Conservation (phyloP, 2,888 invertebrate species). For the Tenthredo amoena region DNA sequence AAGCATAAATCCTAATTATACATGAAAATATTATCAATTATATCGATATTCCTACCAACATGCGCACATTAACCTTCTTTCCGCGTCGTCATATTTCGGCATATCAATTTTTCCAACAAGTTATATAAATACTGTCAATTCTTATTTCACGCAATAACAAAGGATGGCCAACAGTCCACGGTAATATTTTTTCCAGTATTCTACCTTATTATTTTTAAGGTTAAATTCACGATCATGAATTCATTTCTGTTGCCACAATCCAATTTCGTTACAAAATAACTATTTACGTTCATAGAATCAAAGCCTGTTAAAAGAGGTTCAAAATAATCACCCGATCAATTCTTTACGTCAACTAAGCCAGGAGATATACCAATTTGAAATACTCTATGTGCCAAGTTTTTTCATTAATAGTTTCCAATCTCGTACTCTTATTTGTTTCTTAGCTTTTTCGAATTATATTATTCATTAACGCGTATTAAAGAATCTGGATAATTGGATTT, state of each 20-base stretch:
- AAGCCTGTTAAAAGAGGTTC: neutral
- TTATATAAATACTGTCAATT: neutral
- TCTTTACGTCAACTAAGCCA: neutral
- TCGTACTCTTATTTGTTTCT: neutral
- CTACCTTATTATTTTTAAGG: neutral
- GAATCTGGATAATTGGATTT: neutral
- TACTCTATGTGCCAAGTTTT: neutral
- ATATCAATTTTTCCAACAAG: neutral
- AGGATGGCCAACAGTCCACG: neutral
- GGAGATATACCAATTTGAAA: neutral
- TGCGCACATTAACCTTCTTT: neutral
- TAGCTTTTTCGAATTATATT: neutral
- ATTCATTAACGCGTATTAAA: neutral
- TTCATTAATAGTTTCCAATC: neutral
- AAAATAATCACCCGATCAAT: neutral
- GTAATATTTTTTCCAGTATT: neutral
- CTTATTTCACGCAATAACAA: neutral
- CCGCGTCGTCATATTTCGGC: neutral
- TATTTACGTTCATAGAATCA: neutral
- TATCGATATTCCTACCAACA: neutral
- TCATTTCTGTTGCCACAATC: neutral
- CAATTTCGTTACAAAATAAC: neutral
- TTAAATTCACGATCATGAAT: neutral
- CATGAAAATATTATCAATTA: neutral
- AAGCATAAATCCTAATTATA: neutral